Evolutionary conservation across 2,113 vertebrate genomes (phyloP).

Genomic region (Dipodomys ordii): DNA sequence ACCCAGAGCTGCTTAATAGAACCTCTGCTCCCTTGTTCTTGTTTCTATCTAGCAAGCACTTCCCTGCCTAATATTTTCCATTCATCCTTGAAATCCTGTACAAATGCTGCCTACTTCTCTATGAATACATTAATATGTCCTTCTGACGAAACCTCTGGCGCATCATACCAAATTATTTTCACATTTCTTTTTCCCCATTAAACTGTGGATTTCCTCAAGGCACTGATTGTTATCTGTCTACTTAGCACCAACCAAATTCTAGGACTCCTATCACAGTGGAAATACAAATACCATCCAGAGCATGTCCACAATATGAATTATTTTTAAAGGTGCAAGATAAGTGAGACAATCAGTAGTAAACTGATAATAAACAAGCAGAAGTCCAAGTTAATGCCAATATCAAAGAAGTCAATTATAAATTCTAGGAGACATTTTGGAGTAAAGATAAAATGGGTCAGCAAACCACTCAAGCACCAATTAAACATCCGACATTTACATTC

Average conservation of each 20-base stretch:
- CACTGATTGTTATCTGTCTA: neutral
- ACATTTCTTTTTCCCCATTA: neutral
- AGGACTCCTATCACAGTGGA: neutral
- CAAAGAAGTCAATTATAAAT: neutral
- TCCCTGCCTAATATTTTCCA: neutral
- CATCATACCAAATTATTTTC: neutral
- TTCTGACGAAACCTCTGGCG: neutral
- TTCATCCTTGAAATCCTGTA: slow-evolving; percentile 2
- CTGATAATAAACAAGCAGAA: neutral
- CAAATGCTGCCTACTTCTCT: neutral
- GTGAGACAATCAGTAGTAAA: neutral
- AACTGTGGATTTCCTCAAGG: neutral
- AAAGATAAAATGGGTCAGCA: neutral
- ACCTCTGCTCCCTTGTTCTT: neutral
- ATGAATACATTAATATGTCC: neutral
- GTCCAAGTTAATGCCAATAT: neutral
- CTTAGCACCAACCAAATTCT: neutral
- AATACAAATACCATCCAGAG: neutral
- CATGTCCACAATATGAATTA: neutral
- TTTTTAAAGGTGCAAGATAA: neutral
- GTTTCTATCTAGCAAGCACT: neutral
- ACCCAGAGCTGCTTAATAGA: neutral
- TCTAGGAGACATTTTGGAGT: neutral
- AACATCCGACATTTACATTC: neutral
- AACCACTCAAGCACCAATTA: slow-evolving; percentile 40